These are phyloP conservation scores for Arnoldichthys spilopterus DNA, from an alignment of 2,797 vertebrate species.

Conservation along the genomic window DNA sequence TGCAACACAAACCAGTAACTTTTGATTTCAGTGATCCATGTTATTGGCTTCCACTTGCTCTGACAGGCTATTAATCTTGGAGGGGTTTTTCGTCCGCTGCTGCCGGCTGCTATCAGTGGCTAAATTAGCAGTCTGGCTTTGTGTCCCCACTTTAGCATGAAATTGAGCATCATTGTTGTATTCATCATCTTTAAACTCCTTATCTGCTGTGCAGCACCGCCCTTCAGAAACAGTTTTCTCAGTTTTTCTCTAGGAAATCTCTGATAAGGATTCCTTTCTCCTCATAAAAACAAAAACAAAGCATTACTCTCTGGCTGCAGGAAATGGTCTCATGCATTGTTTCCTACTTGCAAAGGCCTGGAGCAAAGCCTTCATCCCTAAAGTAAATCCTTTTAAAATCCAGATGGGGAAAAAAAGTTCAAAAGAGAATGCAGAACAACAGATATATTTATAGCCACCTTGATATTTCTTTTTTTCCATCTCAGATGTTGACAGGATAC, in stretches of 20 bases:
- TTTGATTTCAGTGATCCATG: slow-evolving; percentile 79
- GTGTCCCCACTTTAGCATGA: slow-evolving; percentile 66
- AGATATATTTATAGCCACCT: slow-evolving; percentile 1
- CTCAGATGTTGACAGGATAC: slow-evolving; percentile 17
- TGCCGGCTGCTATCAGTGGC: slow-evolving; percentile 54
- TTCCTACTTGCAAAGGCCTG: background rate
- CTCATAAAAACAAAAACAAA: slow-evolving; percentile 41
- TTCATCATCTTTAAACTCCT: slow-evolving; percentile 67
- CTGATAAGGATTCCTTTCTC: slow-evolving; percentile 56
- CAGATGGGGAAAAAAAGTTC: background rate
- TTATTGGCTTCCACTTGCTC: slow-evolving; percentile 75
- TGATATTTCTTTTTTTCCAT: slow-evolving; percentile 20
- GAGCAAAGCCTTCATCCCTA: slow-evolving; percentile 11
- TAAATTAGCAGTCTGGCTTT: slow-evolving; percentile 65
- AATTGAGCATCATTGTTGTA: slow-evolving; percentile 67
- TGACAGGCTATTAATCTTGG: slow-evolving; percentile 79
- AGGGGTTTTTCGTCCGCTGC: slow-evolving; percentile 59
- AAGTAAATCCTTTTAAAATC: slow-evolving; percentile 2
- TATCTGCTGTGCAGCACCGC: slow-evolving; percentile 57
- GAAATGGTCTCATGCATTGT: background rate
- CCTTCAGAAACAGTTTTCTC: slow-evolving; percentile 50
- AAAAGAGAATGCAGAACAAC: slow-evolving; percentile 1
- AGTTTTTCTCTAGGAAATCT: slow-evolving; percentile 45
- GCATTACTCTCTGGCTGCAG: slow-evolving; percentile 14
- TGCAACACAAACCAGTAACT: slow-evolving; percentile 68